Evolutionary conservation across 2,113 vertebrate species (phyloP).

Genomic region (Rhabdomys dilectus): DNA sequence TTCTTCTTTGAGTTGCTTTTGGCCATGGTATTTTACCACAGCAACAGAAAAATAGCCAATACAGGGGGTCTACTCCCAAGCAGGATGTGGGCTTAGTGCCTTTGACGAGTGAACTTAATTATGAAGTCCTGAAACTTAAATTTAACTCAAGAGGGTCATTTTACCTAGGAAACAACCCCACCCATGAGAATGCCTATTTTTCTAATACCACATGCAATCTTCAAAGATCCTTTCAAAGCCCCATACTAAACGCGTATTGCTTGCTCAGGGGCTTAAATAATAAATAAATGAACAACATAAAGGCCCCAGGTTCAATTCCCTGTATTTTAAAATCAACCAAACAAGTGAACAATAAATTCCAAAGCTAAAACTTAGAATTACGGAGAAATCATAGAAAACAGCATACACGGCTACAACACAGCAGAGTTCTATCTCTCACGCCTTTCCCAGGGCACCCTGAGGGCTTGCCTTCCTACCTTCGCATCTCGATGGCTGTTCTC

Average conservation of each 20-base stretch:
- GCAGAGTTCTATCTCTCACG: neutral
- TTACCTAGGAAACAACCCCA: neutral
- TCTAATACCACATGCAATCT: neutral
- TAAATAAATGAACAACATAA: neutral
- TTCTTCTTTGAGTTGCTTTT: neutral
- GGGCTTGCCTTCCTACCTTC: slow-evolving; percentile 66
- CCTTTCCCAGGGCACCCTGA: neutral
- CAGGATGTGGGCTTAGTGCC: neutral
- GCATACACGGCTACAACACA: fast-evolving
- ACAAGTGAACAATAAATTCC: neutral
- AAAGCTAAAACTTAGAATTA: slow-evolving; percentile 31
- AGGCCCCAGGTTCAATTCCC: neutral
- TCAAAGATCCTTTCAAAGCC: slow-evolving; percentile 17
- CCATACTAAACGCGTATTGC: neutral
- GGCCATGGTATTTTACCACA: neutral
- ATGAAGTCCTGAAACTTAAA: neutral
- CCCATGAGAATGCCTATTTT: neutral
- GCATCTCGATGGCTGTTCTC: slow-evolving; percentile 60
- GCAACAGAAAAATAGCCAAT: neutral
- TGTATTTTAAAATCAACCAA: neutral
- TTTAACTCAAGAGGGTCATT: slow-evolving; percentile 17
- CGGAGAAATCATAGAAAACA: neutral
- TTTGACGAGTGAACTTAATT: neutral
- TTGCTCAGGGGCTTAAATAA: neutral
- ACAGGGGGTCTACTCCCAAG: neutral